Evolutionary conservation across 2,888 invertebrate species (phyloP).

Genomic region (Andrena praecox): DNA sequence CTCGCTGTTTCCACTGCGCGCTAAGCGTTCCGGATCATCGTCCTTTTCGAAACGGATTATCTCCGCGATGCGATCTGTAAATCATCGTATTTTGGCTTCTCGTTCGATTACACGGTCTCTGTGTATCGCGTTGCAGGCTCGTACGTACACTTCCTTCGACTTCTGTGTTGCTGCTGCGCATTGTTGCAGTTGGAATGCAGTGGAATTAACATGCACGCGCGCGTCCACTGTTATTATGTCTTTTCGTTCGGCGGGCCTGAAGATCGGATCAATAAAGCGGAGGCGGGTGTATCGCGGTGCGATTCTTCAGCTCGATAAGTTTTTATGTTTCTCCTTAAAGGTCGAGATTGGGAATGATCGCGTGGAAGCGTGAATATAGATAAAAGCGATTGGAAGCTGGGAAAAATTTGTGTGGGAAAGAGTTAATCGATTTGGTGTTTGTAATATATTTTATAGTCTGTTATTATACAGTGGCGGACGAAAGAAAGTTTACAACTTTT

Average conservation of each 20-base stretch:
- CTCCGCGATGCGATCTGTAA: background rate
- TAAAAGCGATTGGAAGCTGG: background rate
- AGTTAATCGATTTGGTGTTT: too few relatives aligned
- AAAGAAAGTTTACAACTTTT: too few relatives aligned
- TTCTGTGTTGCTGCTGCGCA: background rate
- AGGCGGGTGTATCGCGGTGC: background rate
- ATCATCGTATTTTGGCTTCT: conserved; percentile 1
- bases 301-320: background rate
- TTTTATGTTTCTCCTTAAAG: background rate
- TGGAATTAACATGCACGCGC: background rate
- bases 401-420: background rate
- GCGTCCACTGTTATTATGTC: background rate
- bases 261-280: conserved; percentile 20
- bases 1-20: background rate
- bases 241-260: conserved; percentile 8
- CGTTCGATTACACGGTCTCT: background rate
- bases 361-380: background rate
- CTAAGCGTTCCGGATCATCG: background rate
- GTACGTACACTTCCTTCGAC: background rate
- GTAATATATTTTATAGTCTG: background rate
- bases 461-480: background rate
- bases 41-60: background rate
- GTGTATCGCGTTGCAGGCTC: background rate
- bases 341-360: background rate
- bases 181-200: conserved; percentile 14